Evolutionary conservation across 2,113 vertebrate genomes (phyloP), one percentile per base, ranked within the genome.

Genomic region (Rhinichthys klamathensis): DNA sequence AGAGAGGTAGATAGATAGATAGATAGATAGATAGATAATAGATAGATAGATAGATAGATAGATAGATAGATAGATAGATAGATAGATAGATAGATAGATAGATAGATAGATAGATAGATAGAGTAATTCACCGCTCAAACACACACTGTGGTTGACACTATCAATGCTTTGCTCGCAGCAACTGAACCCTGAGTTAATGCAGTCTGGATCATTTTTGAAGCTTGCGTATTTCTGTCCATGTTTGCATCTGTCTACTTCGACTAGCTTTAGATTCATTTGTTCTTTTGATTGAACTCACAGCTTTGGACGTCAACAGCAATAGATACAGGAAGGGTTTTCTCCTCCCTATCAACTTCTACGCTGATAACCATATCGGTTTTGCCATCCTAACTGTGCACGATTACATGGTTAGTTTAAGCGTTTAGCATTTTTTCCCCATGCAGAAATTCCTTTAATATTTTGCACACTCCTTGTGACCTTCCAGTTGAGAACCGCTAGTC

Each of bases 391-490:
- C 67, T 70, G 60, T 27, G 67, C 32, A 2, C 8, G 3, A 70
- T 70, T 70, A 70, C 67, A 70, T 23, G 61, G 27, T 65, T 65
- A 30, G 61, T 65, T 65, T 7, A 65, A 65, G 30, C 67, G 23
- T 67, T 67, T 67, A 69, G 32, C 30, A 3, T 21, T 9, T 38
- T 70, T 38, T 38, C 6, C 16, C 15, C 16, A 3, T 41, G 67
- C 9, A 38, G 15, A 70, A 4, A 70, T 38, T 38, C 30, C 16
- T 69, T 69, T 21, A 35, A 35, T 10, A 69, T 35, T 69, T 35
- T 6, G 30, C 30, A 10, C 65, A 30, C 25, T 65, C 25, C 25
- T 30, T 65, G 61, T 30, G 61, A 15, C 10, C n/a, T 11, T 25
- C 58, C 23, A 25, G 56, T 58, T 58, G 56, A 23, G 21, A 60